These are phyloP conservation scores for Ceyx margarethae DNA, from an alignment of 2,113 vertebrate species.

Conservation along the genomic window DNA sequence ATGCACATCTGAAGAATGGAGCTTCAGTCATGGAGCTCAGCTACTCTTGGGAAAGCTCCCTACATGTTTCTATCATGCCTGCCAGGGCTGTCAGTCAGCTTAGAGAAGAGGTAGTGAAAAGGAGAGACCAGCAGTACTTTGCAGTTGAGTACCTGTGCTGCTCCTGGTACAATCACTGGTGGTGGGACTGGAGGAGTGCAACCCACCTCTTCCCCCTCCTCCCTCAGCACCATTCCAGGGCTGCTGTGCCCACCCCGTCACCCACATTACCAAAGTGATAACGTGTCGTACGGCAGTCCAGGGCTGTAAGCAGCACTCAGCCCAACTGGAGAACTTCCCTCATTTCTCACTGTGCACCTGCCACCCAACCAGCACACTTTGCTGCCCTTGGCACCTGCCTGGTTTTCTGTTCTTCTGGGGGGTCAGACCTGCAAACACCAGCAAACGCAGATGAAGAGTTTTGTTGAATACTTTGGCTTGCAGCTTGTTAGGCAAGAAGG, in stretches of 20 bases:
- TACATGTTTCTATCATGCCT: neutral
- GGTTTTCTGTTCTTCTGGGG: neutral
- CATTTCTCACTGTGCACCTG: neutral
- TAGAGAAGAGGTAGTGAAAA: neutral
- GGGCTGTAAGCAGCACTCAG: neutral
- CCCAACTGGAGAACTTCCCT: neutral
- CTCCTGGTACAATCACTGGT: neutral
- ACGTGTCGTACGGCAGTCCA: neutral
- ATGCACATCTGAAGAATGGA: neutral
- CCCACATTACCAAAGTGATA: neutral
- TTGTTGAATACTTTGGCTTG: constrained; percentile 34
- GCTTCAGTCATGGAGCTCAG: neutral
- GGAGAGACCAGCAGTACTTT: neutral
- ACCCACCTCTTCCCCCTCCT: neutral
- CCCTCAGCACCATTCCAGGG: neutral
- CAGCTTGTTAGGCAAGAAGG: constrained; percentile 35
- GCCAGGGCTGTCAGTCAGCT: neutral
- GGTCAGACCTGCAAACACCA: neutral
- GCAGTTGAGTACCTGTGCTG: neutral
- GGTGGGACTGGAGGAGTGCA: neutral
- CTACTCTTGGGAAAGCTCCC: neutral
- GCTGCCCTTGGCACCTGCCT: neutral
- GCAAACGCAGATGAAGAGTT: neutral
- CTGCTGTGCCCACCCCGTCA: neutral
- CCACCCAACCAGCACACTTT: neutral